Evolutionary conservation across 2,888 invertebrate genomes (phyloP).

Genomic region (Oasisia sp.): DNA sequence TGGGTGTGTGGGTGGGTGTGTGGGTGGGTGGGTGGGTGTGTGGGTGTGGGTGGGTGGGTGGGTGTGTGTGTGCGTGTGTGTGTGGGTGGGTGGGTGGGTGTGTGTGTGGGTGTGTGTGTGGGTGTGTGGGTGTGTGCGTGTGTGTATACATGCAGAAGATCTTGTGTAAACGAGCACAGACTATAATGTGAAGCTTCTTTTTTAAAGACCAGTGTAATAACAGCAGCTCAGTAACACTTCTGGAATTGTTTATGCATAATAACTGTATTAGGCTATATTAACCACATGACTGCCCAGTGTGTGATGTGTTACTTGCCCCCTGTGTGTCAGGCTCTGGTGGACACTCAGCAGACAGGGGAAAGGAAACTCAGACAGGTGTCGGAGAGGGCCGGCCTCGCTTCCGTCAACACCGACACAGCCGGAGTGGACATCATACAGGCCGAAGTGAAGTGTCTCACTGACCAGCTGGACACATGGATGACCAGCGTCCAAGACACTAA

Average conservation of each 20-base stretch:
- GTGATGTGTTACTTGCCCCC: too few relatives aligned
- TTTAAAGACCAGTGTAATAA: neutral
- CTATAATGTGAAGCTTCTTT: neutral
- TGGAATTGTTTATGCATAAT: neutral
- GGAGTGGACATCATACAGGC: constrained; percentile 75
- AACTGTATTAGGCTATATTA: too few relatives aligned
- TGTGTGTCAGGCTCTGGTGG: constrained; percentile 75
- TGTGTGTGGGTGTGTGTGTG: too few relatives aligned
- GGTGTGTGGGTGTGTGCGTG: too few relatives aligned
- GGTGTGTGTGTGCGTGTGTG: too few relatives aligned
- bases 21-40: too few relatives aligned
- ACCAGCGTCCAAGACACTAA: constrained; percentile 30
- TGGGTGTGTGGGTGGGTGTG: too few relatives aligned
- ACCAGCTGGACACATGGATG: constrained; percentile 35
- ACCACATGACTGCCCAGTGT: too few relatives aligned
- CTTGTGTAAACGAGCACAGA: too few relatives aligned
- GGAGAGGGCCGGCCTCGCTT: constrained; percentile 74
- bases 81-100: too few relatives aligned
- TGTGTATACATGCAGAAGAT: too few relatives aligned
- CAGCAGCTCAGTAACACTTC: neutral
- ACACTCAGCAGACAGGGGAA: constrained; percentile 80
- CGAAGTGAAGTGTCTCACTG: constrained; percentile 34
- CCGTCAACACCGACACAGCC: constrained; percentile 79
- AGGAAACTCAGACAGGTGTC: constrained; percentile 81
- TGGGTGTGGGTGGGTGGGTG: too few relatives aligned